These are phyloP conservation scores for Clarias gariepinus DNA, from an alignment of 2,113 vertebrate species.

Conservation along the genomic window DNA sequence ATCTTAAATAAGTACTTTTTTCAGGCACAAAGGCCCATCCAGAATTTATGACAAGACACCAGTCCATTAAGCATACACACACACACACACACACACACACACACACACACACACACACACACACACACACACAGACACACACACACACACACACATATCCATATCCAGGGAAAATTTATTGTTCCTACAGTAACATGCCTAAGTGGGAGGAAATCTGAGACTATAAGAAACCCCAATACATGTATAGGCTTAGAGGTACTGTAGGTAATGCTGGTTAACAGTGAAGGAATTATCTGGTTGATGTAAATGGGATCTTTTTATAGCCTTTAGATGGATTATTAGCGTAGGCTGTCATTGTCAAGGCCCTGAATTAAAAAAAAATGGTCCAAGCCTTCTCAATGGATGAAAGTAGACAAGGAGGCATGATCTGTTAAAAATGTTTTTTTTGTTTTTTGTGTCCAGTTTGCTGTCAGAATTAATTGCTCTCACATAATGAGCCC, in stretches of 20 bases:
- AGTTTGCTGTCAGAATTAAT: not conserved
- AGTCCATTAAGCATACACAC: not conserved
- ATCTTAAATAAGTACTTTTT: not conserved
- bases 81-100: not conserved
- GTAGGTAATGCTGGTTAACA: not conserved
- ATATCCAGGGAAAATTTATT: not conserved
- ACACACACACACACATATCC: not conserved
- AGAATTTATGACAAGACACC: not conserved
- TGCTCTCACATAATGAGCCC: not conserved
- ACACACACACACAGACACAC: not conserved
- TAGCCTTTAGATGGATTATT: no score
- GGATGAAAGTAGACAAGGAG: not conserved
- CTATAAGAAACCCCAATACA: not conserved
- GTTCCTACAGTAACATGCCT: not conserved
- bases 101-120: not conserved
- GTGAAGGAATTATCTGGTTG: not conserved
- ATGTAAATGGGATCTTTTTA: not conserved
- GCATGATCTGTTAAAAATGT: not conserved
- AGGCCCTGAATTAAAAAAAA: not conserved
- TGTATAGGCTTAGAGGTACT: no score
- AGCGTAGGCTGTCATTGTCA: not conserved
- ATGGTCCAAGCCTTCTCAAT: not conserved
- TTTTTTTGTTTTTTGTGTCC: not conserved
- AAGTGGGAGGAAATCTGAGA: not conserved
- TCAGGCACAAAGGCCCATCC: not conserved